A percentile compares a stretch with the other conserved stretches of the same genome.
Conservation (phyloP, 2,113 vertebrate species). For the Chloropsis cyanopogon region DNA sequence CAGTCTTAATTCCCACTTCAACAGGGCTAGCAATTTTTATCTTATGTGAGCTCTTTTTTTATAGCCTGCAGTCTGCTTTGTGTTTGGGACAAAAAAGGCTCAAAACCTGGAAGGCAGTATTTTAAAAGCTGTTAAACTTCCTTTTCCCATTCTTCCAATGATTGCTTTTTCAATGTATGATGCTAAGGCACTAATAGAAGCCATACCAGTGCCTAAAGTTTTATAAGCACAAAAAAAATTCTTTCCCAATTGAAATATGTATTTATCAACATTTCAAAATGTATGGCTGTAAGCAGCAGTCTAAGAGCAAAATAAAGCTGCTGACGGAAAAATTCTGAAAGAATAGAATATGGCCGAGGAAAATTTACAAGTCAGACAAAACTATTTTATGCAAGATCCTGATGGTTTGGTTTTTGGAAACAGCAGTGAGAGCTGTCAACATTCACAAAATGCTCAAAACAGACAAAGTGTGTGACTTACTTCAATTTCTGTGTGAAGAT, state of each 20-base stretch:
- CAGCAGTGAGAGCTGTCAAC: neutral
- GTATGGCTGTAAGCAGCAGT: neutral
- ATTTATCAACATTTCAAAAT: neutral
- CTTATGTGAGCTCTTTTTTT: neutral
- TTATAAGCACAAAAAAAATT: neutral
- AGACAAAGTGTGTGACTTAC: neutral
- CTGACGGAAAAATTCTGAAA: neutral
- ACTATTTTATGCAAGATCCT: neutral
- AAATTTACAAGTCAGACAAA: neutral
- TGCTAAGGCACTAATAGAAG: neutral
- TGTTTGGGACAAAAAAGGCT: neutral
- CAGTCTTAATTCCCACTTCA: neutral
- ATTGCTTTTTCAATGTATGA: neutral
- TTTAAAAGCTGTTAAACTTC: neutral
- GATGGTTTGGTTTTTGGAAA: neutral
- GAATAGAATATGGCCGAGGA: neutral
- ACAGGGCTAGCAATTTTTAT: neutral
- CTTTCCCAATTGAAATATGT: neutral
- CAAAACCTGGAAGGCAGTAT: neutral
- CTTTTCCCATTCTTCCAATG: neutral
- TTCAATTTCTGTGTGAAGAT: slow-evolving; percentile 18
- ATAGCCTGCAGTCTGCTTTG: neutral
- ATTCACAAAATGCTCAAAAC: neutral
- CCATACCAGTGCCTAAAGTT: neutral
- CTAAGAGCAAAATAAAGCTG: neutral